Percentiles rank a stretch among this genome's conserved stretches.
Conservation (phyloP, 2,888 invertebrate genomes). For the Idaea aversata region DNA sequence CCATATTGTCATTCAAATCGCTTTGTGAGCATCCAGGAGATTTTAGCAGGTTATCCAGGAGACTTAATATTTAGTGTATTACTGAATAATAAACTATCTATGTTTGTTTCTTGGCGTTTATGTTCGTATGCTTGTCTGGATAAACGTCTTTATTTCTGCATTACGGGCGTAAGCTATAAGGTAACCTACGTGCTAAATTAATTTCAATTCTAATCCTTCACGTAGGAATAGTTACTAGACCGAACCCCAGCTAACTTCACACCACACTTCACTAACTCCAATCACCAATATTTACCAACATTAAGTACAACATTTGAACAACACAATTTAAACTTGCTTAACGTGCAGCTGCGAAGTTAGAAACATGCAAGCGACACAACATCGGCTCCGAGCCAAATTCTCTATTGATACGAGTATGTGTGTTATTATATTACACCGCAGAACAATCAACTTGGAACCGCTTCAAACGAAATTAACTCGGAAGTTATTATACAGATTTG, state of each 20-base stretch:
- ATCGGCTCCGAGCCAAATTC: neutral
- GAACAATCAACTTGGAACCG: neutral
- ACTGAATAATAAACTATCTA: no score
- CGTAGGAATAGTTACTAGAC: neutral
- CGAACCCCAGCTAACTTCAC: neutral
- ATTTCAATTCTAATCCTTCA: neutral
- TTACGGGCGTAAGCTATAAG: no score
- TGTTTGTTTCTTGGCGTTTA: no score
- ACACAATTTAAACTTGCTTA: neutral
- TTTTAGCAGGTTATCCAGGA: no score
- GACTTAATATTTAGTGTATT: no score
- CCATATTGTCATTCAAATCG: no score
- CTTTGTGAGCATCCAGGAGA: no score
- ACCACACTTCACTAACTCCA: neutral
- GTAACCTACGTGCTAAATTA: neutral
- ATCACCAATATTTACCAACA: neutral
- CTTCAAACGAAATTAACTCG: neutral
- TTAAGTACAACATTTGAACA: neutral
- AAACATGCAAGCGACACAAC: slow-evolving; percentile 1
- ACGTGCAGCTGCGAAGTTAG: neutral
- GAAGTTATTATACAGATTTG: neutral
- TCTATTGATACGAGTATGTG: neutral
- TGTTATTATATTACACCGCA: neutral
- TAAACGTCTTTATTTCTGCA: no score
- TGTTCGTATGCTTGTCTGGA: no score